Conservation (phyloP, 2,888 invertebrate genomes). For the Drosophila rellima region DNA sequence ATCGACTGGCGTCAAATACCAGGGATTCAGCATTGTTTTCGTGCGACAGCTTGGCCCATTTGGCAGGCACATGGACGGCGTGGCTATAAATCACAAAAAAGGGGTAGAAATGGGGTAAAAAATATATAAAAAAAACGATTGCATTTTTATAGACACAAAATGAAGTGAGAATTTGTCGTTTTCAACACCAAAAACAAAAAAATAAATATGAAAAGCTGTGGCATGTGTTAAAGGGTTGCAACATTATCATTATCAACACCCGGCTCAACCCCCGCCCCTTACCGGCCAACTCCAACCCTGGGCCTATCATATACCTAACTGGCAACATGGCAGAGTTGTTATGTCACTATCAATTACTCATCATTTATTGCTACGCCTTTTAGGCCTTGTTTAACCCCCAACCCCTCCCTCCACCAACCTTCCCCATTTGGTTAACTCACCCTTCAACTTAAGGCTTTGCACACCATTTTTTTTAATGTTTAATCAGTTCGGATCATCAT, state of each 20-base stretch:
- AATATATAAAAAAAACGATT: conserved; percentile 49
- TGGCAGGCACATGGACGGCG: conserved; percentile 28
- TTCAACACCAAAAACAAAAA: conserved; percentile 49
- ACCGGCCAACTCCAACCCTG: conserved; percentile 13
- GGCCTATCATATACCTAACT: conserved; percentile 30
- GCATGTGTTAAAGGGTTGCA: conserved; percentile 43
- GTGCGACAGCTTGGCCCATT: conserved; percentile 71
- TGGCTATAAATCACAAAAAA: conserved; percentile 70
- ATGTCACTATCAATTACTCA: conserved; percentile 82
- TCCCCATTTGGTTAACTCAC: not conserved
- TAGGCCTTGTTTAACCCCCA: conserved; percentile 19
- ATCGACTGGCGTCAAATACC: conserved; percentile 75
- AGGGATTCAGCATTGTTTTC: conserved; percentile 72
- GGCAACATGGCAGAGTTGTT: conserved; percentile 57
- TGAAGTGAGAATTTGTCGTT: conserved; percentile 67
- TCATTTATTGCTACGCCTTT: conserved; percentile 72
- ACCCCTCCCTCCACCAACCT: not conserved
- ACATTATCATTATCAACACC: conserved; percentile 74
- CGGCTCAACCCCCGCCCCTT: conserved; percentile 52
- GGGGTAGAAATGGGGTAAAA: conserved; percentile 29
- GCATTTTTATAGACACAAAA: conserved; percentile 75
- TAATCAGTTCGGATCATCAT: conserved; percentile 61
- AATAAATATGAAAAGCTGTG: not conserved
- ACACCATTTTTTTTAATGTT: conserved; percentile 45
- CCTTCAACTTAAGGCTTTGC: conserved; percentile 34